These are phyloP conservation scores for Brachypalpus laphriformis DNA, from an alignment of 2,888 invertebrate species.

Conservation along the genomic window DNA sequence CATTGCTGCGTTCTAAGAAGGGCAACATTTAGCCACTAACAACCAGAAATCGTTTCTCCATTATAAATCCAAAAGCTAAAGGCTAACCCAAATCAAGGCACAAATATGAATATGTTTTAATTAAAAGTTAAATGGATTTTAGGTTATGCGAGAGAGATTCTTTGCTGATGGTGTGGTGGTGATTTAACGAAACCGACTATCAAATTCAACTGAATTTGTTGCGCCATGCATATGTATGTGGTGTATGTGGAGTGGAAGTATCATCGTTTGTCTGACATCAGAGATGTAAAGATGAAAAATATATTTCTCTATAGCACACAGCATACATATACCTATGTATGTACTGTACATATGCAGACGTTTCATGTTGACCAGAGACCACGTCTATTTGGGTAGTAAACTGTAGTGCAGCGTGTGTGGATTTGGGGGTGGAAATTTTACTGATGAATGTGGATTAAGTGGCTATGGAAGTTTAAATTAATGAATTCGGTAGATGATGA, in stretches of 20 bases:
- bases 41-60: constrained; percentile 10
- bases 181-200: background rate
- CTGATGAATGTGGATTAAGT: constrained; percentile 47
- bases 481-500: constrained; percentile 22
- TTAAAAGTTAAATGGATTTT: constrained; percentile 55
- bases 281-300: constrained; percentile 31
- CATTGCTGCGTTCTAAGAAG: background rate
- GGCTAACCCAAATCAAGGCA: background rate
- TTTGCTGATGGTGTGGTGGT: background rate
- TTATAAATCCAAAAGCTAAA: background rate
- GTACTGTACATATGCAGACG: background rate
- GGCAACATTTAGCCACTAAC: background rate
- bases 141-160: constrained; percentile 20
- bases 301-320: background rate
- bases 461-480: constrained; percentile 29
- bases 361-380: constrained; percentile 26
- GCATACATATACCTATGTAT: too few species aligned
- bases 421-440: background rate
- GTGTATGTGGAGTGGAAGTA: background rate
- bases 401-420: background rate
- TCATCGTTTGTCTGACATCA: constrained; percentile 12
- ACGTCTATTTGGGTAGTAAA: constrained; percentile 32
- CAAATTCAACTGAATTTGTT: constrained; percentile 34
- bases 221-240: constrained; percentile 4
- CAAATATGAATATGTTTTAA: constrained; percentile 48